Evolutionary conservation across 2,113 vertebrate species (phyloP), one percentile per base, ranked within the genome.

Genomic region (Cricetomys ansorgei): DNA sequence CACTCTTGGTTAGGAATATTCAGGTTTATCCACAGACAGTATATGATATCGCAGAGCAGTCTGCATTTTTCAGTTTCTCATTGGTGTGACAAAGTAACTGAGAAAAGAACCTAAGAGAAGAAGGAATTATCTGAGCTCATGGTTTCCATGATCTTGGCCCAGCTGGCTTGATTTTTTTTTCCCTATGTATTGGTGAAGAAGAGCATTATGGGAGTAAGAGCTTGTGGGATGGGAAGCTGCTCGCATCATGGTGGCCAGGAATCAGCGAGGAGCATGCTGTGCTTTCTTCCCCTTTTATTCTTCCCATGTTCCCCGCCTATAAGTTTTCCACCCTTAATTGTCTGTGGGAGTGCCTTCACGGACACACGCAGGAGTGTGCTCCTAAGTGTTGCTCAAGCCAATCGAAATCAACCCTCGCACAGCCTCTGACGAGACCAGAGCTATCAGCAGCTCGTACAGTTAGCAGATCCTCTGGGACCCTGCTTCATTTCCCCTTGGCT

Each of bases 261-360:
- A 75, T 40, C 9, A 13, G 8, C 2, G 10, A 40, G 11, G n/a
- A 72, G 50, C 5, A 37, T 7, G 4, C 16, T n/a, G 21, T 0
- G 12, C 34, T 29, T 40, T 27, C 67, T 45, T 45, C 50, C n/a
- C n/a, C 50, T 53, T 85, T 62, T 17, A 67, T 86, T 86, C 43
- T 19, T 48, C 27, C 67, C 37, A 21, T 2, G 19, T 31, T 27
- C 69, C 85, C 84, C 23, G 31, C 21, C 19, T 69, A 37, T 86
- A 1, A 45, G 31, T 85, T 40, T 55, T 5, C 65, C 31, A 21
- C 16, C 4, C 21, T 16, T 43, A 64, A 40, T 40, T 11, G 15
- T 8, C 53, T 45, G 25, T 75, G 55, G n/a, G 53, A 12, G 4
- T 9, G 5, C 87, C 87, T 59, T 75, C 40, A 62, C 55, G 25